Evolutionary conservation across 2,113 vertebrate genomes (phyloP).

Genomic region (Megaptera novaeangliae): DNA sequence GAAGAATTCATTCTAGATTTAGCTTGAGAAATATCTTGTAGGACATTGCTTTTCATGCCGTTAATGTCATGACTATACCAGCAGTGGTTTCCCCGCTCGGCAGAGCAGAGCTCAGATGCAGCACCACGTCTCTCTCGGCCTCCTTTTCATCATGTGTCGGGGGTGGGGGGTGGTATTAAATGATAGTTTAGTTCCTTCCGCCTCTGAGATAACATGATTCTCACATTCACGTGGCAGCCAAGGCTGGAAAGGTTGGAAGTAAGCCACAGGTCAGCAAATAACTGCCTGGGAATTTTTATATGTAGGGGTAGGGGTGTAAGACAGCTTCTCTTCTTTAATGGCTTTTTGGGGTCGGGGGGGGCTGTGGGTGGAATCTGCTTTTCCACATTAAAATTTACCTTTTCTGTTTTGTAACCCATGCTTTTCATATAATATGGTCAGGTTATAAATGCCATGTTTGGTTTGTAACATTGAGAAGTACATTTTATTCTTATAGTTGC

Average conservation of each 20-base stretch:
- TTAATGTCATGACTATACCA: fast-evolving
- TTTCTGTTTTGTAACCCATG: not conserved
- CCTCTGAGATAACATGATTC: not conserved
- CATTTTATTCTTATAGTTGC: not conserved
- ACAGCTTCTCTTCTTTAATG: not conserved
- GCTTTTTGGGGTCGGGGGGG: not conserved
- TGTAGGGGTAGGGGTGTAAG: fast-evolving
- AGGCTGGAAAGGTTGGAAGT: not conserved
- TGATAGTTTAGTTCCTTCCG: not conserved
- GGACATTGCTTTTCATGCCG: not conserved
- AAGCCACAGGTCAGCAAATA: not conserved
- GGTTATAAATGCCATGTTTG: not conserved
- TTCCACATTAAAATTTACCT: not conserved
- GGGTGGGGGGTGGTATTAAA: not conserved
- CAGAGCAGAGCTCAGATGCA: fast-evolving
- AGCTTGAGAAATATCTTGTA: not conserved
- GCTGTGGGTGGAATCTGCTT: not conserved
- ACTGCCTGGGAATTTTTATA: not conserved
- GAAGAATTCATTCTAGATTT: not conserved
- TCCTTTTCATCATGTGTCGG: fast-evolving
- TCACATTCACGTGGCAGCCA: not conserved
- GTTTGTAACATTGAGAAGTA: not conserved
- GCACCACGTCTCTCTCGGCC: not conserved
- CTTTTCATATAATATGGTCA: not conserved
- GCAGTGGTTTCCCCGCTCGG: fast-evolving